Evolutionary conservation across 2,113 vertebrate species (phyloP).

Genomic region (Harpagus bidentatus): DNA sequence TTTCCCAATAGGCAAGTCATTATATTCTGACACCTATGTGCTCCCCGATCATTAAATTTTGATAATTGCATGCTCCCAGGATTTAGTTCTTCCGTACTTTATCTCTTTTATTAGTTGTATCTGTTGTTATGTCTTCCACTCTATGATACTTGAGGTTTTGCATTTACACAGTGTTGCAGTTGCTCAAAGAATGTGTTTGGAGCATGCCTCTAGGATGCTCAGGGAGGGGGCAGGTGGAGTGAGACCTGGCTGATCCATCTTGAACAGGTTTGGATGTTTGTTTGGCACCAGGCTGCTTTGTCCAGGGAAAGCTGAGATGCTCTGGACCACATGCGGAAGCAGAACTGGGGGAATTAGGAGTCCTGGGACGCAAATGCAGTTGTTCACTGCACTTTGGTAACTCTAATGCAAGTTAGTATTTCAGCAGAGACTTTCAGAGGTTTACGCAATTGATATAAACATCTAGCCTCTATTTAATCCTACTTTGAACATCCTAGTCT

Average conservation of each 20-base stretch:
- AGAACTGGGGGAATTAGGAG: background rate
- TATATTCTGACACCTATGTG: background rate
- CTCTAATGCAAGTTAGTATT: background rate
- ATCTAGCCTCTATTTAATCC: background rate
- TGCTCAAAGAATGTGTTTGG: background rate
- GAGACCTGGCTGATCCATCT: background rate
- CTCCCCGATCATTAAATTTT: background rate
- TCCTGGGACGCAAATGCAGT: background rate
- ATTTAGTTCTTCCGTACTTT: background rate
- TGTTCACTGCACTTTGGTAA: background rate
- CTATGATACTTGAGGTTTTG: background rate
- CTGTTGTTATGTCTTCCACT: background rate
- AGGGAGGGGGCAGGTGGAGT: background rate
- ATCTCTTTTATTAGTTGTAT: background rate
- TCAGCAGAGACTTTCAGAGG: background rate
- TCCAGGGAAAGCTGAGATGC: background rate
- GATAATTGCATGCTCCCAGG: background rate
- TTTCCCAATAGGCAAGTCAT: conserved; percentile 11
- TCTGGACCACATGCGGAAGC: fast-evolving
- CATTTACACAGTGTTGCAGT: background rate
- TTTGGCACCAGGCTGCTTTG: background rate
- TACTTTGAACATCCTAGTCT: background rate
- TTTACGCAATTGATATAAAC: background rate
- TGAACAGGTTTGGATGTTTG: background rate
- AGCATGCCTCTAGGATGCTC: background rate